Conservation (phyloP, 2,888 invertebrate species). For the Cephus spinipes region DNA sequence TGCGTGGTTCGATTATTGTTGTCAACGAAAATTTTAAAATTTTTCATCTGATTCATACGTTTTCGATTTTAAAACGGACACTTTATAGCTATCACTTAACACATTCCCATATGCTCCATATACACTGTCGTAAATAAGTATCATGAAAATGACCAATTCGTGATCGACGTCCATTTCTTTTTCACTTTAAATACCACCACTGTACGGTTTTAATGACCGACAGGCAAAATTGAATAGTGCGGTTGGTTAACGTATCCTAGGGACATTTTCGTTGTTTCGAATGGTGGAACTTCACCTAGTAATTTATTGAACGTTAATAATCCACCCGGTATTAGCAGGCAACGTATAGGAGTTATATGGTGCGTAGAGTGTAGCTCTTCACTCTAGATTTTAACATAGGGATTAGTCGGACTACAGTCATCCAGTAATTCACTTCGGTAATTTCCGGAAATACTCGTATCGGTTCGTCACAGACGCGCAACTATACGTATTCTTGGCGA, state of each 20-base stretch:
- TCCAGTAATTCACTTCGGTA: background rate
- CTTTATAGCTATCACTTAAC: background rate
- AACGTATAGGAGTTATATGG: slow-evolving; percentile 20
- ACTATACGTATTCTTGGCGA: background rate
- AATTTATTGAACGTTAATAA: slow-evolving; percentile 42
- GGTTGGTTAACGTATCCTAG: slow-evolving; percentile 36
- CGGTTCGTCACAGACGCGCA: background rate
- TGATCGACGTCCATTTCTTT: background rate
- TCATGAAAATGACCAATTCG: background rate
- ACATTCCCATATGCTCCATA: background rate
- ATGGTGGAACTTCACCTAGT: slow-evolving; percentile 27
- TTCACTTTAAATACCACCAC: background rate
- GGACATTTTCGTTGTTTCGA: slow-evolving; percentile 42
- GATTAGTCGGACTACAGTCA: background rate
- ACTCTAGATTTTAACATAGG: background rate
- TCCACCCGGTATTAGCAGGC: slow-evolving; percentile 34
- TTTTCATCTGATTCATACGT: background rate
- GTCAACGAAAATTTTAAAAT: background rate
- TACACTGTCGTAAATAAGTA: background rate
- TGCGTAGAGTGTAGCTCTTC: slow-evolving; percentile 10
- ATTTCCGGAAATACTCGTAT: background rate
- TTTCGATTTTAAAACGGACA: background rate
- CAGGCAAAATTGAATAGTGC: slow-evolving; percentile 42
- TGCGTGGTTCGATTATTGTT: background rate
- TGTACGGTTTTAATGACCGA: background rate